Evolutionary conservation across 2,888 invertebrate species (phyloP).

Genomic region (Tryphoninae sp.): DNA sequence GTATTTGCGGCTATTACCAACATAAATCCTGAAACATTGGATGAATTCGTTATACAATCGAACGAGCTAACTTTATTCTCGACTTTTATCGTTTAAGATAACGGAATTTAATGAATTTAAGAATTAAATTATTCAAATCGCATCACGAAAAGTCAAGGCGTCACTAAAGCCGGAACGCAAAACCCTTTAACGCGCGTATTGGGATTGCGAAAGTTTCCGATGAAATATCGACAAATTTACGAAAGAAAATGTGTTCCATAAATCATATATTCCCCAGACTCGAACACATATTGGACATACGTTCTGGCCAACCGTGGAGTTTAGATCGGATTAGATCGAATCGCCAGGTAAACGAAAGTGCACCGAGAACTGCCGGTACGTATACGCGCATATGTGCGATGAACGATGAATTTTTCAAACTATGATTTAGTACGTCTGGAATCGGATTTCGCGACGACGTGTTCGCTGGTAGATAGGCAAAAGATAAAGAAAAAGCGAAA

Average conservation of each 20-base stretch:
- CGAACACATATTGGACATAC: conserved; percentile 10
- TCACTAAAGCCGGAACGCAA: not conserved
- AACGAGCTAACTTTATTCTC: too few species aligned
- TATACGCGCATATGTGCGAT: not conserved
- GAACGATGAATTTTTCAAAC: conserved; percentile 34
- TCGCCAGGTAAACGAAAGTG: conserved; percentile 16
- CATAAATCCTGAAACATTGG: conserved; percentile 10
- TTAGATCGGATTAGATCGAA: conserved; percentile 52
- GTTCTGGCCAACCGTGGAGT: conserved; percentile 27
- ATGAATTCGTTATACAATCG: not conserved
- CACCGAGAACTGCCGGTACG: not conserved
- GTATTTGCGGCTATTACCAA: conserved; percentile 29
- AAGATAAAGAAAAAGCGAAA: conserved; percentile 10
- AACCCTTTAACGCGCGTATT: not conserved
- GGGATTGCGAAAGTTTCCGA: conserved; percentile 23
- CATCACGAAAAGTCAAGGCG: not conserved
- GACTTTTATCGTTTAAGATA: too few species aligned
- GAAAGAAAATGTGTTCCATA: conserved; percentile 18
- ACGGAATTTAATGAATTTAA: not conserved
- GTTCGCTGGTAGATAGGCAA: not conserved
- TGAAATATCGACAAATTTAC: conserved; percentile 40
- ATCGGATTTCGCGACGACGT: conserved; percentile 17
- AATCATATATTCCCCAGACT: not conserved
- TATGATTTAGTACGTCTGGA: conserved; percentile 34
- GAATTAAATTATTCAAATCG: not conserved